phyloP scores from a whole-genome alignment of 2,797 vertebrate genomes.

The Rachycentron canadum region DNA sequence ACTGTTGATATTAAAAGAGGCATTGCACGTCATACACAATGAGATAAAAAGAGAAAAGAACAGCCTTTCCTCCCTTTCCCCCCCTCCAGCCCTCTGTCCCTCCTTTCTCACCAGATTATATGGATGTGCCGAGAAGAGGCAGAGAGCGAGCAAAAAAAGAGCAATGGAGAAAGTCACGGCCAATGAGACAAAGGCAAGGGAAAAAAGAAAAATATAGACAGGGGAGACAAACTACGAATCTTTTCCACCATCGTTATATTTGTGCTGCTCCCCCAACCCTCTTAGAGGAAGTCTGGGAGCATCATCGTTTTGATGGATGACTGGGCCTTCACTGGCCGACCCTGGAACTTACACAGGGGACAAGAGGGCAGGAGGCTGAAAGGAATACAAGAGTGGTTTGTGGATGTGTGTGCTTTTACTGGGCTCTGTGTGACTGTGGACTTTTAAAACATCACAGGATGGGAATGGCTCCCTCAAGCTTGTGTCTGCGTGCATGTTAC shows the following conservation, averaged over 20 bases:
- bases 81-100: conserved; percentile 52
- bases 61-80: conserved; percentile 31
- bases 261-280: conserved; percentile 40
- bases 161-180: conserved; percentile 53
- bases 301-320: conserved; percentile 78
- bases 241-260: conserved; percentile 42
- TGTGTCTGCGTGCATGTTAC: neutral
- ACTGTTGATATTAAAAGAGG: conserved; percentile 72
- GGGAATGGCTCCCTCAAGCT: conserved; percentile 37
- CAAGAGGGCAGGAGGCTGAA: conserved; percentile 61
- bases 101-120: conserved; percentile 70
- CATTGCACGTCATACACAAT: conserved; percentile 57
- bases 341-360: conserved; percentile 66
- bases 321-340: conserved; percentile 70
- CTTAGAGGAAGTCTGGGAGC: conserved; percentile 59
- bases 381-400: conserved; percentile 68
- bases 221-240: conserved; percentile 57
- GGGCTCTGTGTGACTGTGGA: conserved; percentile 21
- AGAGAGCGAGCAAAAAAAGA: conserved; percentile 53
- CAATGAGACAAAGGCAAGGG: conserved; percentile 44
- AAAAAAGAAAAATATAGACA: conserved; percentile 50
- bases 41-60: conserved; percentile 64
- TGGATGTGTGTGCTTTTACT: conserved; percentile 42
- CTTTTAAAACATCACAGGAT: conserved; percentile 48
- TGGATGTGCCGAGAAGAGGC: conserved; percentile 55